phyloP scores from a whole-genome alignment of 2,113 vertebrate species.

The Speoplatyrhinus poulsoni region DNA sequence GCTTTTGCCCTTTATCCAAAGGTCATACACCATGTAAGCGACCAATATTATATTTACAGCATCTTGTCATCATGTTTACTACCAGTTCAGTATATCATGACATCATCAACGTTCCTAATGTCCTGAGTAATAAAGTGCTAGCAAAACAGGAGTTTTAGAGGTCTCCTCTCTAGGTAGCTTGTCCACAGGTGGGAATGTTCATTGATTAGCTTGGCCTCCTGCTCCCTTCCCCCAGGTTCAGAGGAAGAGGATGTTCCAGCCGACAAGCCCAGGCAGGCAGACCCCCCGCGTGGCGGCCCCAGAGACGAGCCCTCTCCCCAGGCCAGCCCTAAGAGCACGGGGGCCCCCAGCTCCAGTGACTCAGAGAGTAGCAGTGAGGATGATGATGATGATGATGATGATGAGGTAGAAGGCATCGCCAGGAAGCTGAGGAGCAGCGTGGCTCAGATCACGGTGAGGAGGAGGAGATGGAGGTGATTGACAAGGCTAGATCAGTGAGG shows the following conservation, averaged over 20 bases:
- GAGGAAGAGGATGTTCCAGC: background rate
- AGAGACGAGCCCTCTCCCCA: background rate
- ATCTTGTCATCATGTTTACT: no score
- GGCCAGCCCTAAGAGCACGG: background rate
- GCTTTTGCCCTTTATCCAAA: no score
- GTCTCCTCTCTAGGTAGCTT: no score
- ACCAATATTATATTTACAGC: no score
- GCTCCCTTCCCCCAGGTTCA: constrained; percentile 9
- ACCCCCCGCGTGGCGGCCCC: constrained; percentile 13
- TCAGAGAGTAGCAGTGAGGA: constrained; percentile 36
- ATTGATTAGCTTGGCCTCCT: background rate
- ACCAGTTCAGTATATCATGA: no score
- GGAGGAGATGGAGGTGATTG: background rate
- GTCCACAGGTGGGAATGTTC: no score
- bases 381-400: constrained; percentile 52
- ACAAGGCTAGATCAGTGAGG: background rate
- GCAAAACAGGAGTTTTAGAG: no score
- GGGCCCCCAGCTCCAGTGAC: constrained; percentile 13
- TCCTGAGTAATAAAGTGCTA: no score
- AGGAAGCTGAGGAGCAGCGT: constrained; percentile 75
- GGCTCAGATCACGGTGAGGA: constrained; percentile 76
- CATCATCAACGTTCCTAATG: no score
- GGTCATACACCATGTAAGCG: no score
- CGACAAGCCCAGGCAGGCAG: constrained; percentile 18
- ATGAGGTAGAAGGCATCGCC: constrained; percentile 43